phyloP scores from a whole-genome alignment of 2,888 invertebrate species.

The Alloplasta piceator region DNA sequence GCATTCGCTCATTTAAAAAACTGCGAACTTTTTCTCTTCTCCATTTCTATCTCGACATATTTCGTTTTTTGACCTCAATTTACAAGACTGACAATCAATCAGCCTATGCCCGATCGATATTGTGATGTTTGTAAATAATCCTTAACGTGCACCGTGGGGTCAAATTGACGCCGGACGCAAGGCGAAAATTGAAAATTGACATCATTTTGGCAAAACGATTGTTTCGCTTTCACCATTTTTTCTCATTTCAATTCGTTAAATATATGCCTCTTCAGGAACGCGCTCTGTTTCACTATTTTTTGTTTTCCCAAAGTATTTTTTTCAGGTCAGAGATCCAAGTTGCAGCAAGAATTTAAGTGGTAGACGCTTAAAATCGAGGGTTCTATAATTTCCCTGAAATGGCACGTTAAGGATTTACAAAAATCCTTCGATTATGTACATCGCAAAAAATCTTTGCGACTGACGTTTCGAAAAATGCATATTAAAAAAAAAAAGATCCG shows the following conservation, averaged over 20 bases:
- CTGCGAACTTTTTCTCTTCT: constrained; percentile 21
- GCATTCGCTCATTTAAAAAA: constrained; percentile 72
- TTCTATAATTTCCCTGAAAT: neutral
- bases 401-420: neutral
- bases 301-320: too few species aligned
- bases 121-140: neutral
- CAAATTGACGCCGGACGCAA: too few species aligned
- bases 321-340: too few species aligned
- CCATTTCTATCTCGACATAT: constrained; percentile 14
- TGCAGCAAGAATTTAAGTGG: too few species aligned
- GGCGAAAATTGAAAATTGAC: too few species aligned
- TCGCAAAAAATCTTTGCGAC: constrained; percentile 13
- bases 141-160: neutral
- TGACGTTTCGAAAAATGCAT: constrained; percentile 13
- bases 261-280: too few species aligned
- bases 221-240: too few species aligned
- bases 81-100: constrained; percentile 49
- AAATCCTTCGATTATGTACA: neutral
- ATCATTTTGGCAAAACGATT: too few species aligned
- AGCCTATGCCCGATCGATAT: constrained; percentile 13
- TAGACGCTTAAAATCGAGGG: too few species aligned
- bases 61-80: constrained; percentile 22
- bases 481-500: constrained; percentile 2
- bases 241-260: too few species aligned
- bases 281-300: too few species aligned